Evolutionary conservation across 2,797 vertebrate genomes (phyloP).

Genomic region (Takifugu ocellatus): DNA sequence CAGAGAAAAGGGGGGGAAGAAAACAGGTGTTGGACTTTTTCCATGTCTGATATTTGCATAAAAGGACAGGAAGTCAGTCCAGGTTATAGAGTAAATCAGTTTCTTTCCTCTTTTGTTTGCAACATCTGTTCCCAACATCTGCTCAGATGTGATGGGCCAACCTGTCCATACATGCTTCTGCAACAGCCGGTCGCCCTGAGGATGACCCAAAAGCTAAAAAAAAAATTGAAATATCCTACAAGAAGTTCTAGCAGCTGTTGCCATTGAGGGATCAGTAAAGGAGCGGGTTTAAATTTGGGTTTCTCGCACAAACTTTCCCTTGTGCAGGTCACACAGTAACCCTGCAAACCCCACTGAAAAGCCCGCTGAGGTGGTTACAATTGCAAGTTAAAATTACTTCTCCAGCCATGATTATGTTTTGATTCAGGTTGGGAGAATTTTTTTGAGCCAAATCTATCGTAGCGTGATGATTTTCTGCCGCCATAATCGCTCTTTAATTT

Average conservation of each 20-base stretch:
- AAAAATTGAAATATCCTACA: too few species aligned
- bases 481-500: conserved; percentile 19
- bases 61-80: conserved; percentile 19
- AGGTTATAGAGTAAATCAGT: conserved; percentile 18
- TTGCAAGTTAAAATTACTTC: conserved; percentile 14
- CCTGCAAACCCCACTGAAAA: conserved; percentile 14
- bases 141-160: not conserved
- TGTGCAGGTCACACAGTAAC: too few species aligned
- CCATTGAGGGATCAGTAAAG: too few species aligned
- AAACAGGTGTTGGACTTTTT: not conserved
- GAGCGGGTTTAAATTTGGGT: too few species aligned
- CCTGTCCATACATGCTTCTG: not conserved
- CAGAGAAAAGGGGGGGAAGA: not conserved
- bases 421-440: not conserved
- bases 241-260: too few species aligned
- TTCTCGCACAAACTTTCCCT: not conserved
- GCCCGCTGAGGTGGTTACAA: conserved; percentile 28
- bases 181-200: too few species aligned
- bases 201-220: too few species aligned
- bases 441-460: not conserved
- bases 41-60: conserved; percentile 11
- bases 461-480: not conserved
- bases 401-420: conserved; percentile 14
- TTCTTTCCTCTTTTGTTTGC: conserved; percentile 28
- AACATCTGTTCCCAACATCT: too few species aligned